These are phyloP conservation scores for Drosophila anceps DNA, from an alignment of 2,888 invertebrate species.

Conservation along the genomic window DNA sequence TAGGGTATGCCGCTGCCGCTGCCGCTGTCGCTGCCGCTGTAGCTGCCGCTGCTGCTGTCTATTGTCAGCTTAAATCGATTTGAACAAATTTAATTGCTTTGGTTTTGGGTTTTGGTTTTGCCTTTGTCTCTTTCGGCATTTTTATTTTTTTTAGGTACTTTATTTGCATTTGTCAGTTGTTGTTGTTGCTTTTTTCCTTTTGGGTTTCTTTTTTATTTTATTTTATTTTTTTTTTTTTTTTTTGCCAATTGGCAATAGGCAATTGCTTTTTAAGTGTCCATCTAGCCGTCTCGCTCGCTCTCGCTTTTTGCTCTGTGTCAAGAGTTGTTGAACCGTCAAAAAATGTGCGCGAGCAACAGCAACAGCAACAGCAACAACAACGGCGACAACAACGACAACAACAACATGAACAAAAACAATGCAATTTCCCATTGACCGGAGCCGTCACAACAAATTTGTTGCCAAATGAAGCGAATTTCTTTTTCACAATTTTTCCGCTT, in stretches of 20 bases:
- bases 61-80: constrained; percentile 79
- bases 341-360: constrained; percentile 42
- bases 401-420: constrained; percentile 19
- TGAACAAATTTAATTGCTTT: constrained; percentile 80
- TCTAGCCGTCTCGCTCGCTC: background rate
- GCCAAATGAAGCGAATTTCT: constrained; percentile 75
- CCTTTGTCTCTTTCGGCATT: constrained; percentile 27
- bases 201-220: background rate
- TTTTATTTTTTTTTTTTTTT: constrained; percentile 10
- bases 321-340: constrained; percentile 75
- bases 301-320: constrained; percentile 42
- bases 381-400: constrained; percentile 27
- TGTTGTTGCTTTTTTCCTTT: constrained; percentile 5
- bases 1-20: background rate
- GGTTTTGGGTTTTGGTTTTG: constrained; percentile 56
- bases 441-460: constrained; percentile 76
- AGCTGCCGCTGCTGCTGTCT: constrained; percentile 46
- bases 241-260: constrained; percentile 71
- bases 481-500: constrained; percentile 39
- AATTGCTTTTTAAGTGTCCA: constrained; percentile 76
- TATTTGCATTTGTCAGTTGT: constrained; percentile 26
- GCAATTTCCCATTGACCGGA: constrained; percentile 51
- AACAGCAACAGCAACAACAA: constrained; percentile 30
- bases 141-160: constrained; percentile 15
- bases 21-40: no score